Conservation (phyloP, 2,888 invertebrate species). For the Chymomyza amoena region DNA sequence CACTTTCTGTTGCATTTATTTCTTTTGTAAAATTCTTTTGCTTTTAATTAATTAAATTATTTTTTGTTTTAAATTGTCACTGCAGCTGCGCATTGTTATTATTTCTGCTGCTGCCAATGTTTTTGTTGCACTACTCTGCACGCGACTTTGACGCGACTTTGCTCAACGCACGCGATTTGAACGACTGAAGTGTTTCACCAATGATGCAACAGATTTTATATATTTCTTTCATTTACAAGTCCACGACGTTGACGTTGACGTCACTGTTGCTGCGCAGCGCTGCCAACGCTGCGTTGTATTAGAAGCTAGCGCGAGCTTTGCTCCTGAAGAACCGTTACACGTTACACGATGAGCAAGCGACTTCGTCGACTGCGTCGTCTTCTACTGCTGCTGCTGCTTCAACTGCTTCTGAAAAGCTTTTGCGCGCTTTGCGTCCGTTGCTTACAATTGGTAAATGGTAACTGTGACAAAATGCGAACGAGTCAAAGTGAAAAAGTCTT, state of each 20-base stretch:
- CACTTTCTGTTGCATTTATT: constrained; percentile 7
- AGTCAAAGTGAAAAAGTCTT: constrained; percentile 62
- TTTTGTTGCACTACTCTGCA: constrained; percentile 13
- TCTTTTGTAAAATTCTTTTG: constrained; percentile 9
- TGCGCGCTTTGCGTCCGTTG: constrained; percentile 64
- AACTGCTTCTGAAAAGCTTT: neutral
- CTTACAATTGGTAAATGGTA: constrained; percentile 77
- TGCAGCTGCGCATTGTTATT: constrained; percentile 44
- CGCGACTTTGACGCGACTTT: constrained; percentile 43
- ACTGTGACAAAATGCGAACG: constrained; percentile 69
- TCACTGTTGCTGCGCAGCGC: constrained; percentile 9
- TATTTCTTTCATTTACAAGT: constrained; percentile 70
- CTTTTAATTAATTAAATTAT: constrained; percentile 7
- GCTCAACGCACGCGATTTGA: constrained; percentile 76
- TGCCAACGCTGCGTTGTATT: constrained; percentile 43
- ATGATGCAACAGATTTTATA: constrained; percentile 80
- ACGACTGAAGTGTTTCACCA: constrained; percentile 79
- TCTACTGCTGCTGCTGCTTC: neutral
- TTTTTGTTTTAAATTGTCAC: constrained; percentile 26
- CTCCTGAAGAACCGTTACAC: constrained; percentile 69
- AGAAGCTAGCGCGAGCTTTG: constrained; percentile 51
- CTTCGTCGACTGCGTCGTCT: constrained; percentile 24
- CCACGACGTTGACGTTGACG: constrained; percentile 44
- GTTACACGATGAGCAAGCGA: constrained; percentile 1
- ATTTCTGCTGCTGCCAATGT: constrained; percentile 28